phyloP scores from a whole-genome alignment of 2,797 vertebrate species.

The Diplodus sargus region DNA sequence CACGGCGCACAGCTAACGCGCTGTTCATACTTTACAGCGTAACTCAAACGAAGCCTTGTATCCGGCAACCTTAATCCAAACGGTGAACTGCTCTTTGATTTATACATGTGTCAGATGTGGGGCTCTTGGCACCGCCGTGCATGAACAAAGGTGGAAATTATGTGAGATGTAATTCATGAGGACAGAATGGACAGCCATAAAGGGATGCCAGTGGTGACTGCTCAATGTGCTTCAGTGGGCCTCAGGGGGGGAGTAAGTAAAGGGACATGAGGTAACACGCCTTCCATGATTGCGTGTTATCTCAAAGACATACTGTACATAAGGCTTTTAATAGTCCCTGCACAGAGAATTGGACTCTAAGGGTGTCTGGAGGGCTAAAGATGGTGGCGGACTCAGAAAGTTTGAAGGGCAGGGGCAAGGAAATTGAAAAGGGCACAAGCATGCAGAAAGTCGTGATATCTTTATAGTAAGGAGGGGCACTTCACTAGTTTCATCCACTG shows the following conservation, averaged over 20 bases:
- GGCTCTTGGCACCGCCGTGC: slow-evolving; percentile 58
- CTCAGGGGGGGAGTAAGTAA: slow-evolving; percentile 57
- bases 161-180: slow-evolving; percentile 72
- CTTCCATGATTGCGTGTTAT: slow-evolving; percentile 51
- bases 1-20: slow-evolving; percentile 7
- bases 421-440: too few relatives aligned
- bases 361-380: background rate
- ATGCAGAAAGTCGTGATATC: too few relatives aligned
- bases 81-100: slow-evolving; percentile 66
- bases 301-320: slow-evolving; percentile 47
- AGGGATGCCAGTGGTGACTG: slow-evolving; percentile 67
- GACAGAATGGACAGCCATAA: slow-evolving; percentile 76
- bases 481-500: too few relatives aligned
- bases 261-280: slow-evolving; percentile 66
- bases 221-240: slow-evolving; percentile 58
- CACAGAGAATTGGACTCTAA: slow-evolving; percentile 1
- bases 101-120: slow-evolving; percentile 59
- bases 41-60: slow-evolving; percentile 48
- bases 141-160: slow-evolving; percentile 76
- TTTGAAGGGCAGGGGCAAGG: too few relatives aligned
- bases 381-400: background rate
- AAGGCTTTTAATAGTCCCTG: slow-evolving; percentile 30
- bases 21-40: slow-evolving; percentile 53
- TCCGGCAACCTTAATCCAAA: slow-evolving; percentile 66
- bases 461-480: too few relatives aligned